Evolutionary conservation across 1,140 invertebrate species (phyloP), one percentile per base, ranked within the genome.

Genomic region (Philopotamus ludificatus): DNA sequence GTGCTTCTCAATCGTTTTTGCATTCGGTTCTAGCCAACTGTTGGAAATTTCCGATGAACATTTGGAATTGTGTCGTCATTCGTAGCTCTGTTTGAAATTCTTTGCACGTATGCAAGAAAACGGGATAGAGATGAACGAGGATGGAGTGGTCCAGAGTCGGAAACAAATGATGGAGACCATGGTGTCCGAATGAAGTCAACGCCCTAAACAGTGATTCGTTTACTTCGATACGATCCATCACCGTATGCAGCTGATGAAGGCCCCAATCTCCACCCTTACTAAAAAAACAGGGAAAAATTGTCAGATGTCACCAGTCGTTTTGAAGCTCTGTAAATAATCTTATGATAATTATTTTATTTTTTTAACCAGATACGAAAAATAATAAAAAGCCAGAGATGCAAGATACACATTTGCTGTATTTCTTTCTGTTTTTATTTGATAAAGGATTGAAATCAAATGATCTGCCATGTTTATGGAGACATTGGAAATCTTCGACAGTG

Each of bases 131-230:
- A n/a, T 84, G 74, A 1, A 82, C 77, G 16, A 94, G 74, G 20
- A 86, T 78, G 1, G 83, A 84, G 71, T 93, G 91, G 73, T 94
- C 91, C 3, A 95, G 73, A 0, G 90, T 91, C 0, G 92, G 92
- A 70, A 94, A 86, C 3, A 95, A 77, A 77, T 94, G 92, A 73
- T 94, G 92, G 0, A 94, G 76, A n/a, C n/a, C n/a, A n/a, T 95
- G 90, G 42, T 89, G 86, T 16, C 92, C 92, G 69, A 91, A 94
- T 71, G 86, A 84, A 0, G 86, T 87, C 53, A 92, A 71, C 2
- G 85, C 84, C 18, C 88, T 74, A 63, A 92, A 88, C 22, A 86
- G 75, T n/a, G 81, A 87, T 0, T 84, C 81, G 20, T 85, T 87
- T 15, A 92, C 80, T 15, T 91, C 86, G 2, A 80, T 76, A 58